Evolutionary conservation across 2,888 invertebrate genomes (phyloP).

Genomic region (Cephus sareptanus): DNA sequence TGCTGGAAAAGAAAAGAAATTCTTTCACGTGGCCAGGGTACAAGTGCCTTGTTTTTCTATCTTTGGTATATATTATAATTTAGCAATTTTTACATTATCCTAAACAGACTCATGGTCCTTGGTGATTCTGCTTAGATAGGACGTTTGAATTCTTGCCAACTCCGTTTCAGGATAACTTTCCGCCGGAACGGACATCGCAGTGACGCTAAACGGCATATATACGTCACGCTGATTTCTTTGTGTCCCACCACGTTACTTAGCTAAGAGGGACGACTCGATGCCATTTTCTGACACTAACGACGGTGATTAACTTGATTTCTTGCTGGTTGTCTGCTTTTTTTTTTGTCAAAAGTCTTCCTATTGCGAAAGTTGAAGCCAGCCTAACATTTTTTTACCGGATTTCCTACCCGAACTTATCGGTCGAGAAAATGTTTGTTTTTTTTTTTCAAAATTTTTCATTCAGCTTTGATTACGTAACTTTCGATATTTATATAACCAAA

Average conservation of each 20-base stretch:
- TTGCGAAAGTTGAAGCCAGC: background rate
- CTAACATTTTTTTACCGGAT: background rate
- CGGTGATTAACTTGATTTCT: conserved; percentile 20
- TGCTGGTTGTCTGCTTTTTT: conserved; percentile 1
- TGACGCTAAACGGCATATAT: conserved; percentile 1
- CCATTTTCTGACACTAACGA: conserved; percentile 15
- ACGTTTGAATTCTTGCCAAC: background rate
- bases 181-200: background rate
- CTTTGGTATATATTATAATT: no score
- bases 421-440: background rate
- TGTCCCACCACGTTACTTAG: conserved; percentile 7
- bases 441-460: background rate
- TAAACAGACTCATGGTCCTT: no score
- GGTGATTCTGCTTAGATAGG: background rate
- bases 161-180: background rate
- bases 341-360: conserved; percentile 5
- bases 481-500: no score
- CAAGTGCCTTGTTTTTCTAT: no score
- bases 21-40: background rate
- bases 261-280: conserved; percentile 6
- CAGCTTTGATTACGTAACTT: background rate
- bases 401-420: no score
- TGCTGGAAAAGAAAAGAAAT: conserved; percentile 68
- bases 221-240: background rate
- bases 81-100: no score